phyloP scores from a whole-genome alignment of 2,797 vertebrate genomes.

The Lagorchestes hirsutus region DNA sequence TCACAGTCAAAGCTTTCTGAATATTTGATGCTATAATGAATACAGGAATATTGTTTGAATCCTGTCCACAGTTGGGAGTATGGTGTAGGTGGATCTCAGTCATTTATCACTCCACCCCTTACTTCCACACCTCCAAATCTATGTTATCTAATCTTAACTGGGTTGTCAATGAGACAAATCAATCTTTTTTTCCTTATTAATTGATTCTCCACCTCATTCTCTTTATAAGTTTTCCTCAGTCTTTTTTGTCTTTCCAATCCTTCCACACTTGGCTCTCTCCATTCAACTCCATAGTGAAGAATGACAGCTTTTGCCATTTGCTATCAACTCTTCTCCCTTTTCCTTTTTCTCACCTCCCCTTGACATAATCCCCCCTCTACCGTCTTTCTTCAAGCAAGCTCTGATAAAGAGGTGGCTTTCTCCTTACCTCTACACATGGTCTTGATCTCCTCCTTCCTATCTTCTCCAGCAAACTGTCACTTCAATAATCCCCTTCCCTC shows the following conservation, averaged over 20 bases:
- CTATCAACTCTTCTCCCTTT: not conserved
- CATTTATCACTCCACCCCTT: not conserved
- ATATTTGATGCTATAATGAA: not conserved
- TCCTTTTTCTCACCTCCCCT: not conserved
- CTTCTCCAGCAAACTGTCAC: not conserved
- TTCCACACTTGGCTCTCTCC: too few species aligned
- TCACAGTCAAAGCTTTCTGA: not conserved
- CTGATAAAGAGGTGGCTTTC: not conserved
- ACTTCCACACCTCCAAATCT: not conserved
- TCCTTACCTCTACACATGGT: not conserved
- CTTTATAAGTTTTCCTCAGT: not conserved
- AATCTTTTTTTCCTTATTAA: not conserved
- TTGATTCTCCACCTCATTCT: not conserved
- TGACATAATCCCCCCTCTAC: not conserved
- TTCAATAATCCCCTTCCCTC: not conserved
- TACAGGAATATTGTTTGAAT: slow-evolving; percentile 1
- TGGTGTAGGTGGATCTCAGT: not conserved
- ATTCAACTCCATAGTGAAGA: not conserved
- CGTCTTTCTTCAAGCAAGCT: not conserved
- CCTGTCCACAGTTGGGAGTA: not conserved
- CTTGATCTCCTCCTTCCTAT: not conserved
- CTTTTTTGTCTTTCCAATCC: not conserved
- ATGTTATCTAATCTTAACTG: not conserved
- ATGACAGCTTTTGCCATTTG: not conserved
- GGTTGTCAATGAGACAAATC: not conserved